phyloP scores from a whole-genome alignment of 2,113 vertebrate genomes.

The Istiophorus platypterus region DNA sequence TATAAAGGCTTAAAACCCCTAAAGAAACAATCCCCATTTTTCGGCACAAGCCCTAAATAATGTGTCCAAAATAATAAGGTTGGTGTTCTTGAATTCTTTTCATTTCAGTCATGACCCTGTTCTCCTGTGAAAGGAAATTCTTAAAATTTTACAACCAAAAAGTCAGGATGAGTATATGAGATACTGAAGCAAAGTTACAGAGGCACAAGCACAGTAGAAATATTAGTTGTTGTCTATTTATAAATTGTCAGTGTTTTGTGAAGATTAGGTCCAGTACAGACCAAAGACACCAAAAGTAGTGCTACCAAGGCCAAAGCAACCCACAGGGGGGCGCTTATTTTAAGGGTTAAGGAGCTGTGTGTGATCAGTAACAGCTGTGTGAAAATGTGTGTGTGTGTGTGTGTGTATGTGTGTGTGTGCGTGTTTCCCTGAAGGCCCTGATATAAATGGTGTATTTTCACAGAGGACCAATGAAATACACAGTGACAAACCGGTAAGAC shows the following conservation, averaged over 20 bases:
- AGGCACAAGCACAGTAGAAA: not conserved
- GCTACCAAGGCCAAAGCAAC: not conserved
- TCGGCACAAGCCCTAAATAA: not conserved
- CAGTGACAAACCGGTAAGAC: not conserved
- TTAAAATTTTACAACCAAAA: not conserved
- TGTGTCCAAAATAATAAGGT: not conserved
- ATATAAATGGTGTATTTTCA: constrained; percentile 3
- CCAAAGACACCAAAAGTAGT: not conserved
- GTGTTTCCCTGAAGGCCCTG: not conserved
- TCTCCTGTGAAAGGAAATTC: not conserved
- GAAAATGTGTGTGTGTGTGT: not conserved
- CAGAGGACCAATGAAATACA: not conserved
- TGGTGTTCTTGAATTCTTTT: not conserved
- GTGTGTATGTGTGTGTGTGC: too few relatives aligned
- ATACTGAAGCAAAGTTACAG: not conserved
- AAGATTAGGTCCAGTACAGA: not conserved
- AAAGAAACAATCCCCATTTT: too few relatives aligned
- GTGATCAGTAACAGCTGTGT: constrained; percentile 1
- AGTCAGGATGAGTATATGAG: not conserved
- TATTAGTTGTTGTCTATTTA: not conserved
- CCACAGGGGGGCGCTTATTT: not conserved
- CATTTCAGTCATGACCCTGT: not conserved
- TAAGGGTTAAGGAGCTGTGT: not conserved
- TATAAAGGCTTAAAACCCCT: too few relatives aligned
- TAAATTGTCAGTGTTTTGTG: not conserved